Base-by-base conservation (phyloP, 2,888 invertebrate genomes). In the Helleia helle region DNA sequence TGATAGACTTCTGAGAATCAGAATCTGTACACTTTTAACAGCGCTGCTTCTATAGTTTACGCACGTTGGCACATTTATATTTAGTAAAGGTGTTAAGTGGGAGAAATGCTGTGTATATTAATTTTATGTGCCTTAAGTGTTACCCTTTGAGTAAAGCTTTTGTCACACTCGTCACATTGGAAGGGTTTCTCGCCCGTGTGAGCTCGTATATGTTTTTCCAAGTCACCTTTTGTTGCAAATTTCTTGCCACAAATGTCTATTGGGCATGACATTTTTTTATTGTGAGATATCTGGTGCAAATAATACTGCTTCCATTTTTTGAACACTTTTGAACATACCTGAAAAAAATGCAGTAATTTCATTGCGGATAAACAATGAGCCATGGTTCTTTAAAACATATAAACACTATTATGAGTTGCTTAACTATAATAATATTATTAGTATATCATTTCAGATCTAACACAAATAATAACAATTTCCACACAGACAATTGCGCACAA, bases 101-200 rank as follows among this genome's bases (percentile, higher is more conserved):
- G 30, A 14, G 15, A 4, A n/a, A 17, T 31, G 11, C 9, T 41
- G 44, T 80, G 80, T 2, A 71, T 47, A 2, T 49, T 47, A 6
- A 58, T 52, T 36, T 50, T 63, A 43, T 84, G 85, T 0, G 36
- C 11, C 40, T 62, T 75, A 4, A 85, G 56, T 0, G 73, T 56
- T 1, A 53, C 64, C 6, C 62, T 57, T 49, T 85, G 85, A 0
- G 72, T 37, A 29, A 83, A 85, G 1, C 61, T 50, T 26, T 53
- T 72, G 0, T 56, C 50, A 27, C 85, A 85, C 0, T 65, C 13
- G 1, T 62, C 50, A 36, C 85, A 85, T 1, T 44, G 15, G 36
- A 49, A 85, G 0, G 85, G 85, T 17, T 62, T 69, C 38, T 76
- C 80, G 0, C 85, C 84, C 0, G 85, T 84, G 45, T 85, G 85